Base-by-base conservation (phyloP, 2,888 invertebrate genomes). In the Xanthia icteritia region DNA sequence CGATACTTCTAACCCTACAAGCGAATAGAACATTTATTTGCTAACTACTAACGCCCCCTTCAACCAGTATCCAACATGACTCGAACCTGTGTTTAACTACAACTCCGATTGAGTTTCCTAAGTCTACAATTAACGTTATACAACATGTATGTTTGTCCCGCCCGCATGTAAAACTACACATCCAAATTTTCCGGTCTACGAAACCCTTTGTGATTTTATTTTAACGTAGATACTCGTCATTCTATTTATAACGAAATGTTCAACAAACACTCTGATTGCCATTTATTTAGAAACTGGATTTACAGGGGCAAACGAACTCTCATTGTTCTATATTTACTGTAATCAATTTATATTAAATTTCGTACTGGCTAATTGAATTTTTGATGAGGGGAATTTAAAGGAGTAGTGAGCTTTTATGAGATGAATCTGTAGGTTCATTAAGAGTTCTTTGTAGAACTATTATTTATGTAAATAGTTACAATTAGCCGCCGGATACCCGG, bases 81-180 rank as follows among this genome's bases (percentile, higher is more conserved):
- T 80, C 73, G 65, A 79, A 83, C 81, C 71, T 65, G 64, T 82
- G 69, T 87, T 84, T 79, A 81, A 79, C 77, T 72, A 86, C 77
- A 77, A 78, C 76, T 82, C 79, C 81, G 72, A 85, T 77, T 56
- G 77, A 84, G 84, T 87, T 89, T 88, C 80, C 88, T 84, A 89
- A 89, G 86, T 88, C 88, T 89, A 88, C 88, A 88, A 88, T 89
- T 88, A 87, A 84, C 79, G 66, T 58, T 81, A 85, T 81, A 84
- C 79, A 64, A 75, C 77, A 81, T 77, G 83, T 89, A 88, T 94
- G 92, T 95, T 94, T 94, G 91, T 92, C 76, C 78, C 86, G 84
- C 96, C 96, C 96, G 95, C 95, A 96, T 96, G 93, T 93, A 91
- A 93, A 91, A 93, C 94, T 91, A 94, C 92, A 92, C 94, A 92